Evolutionary conservation across 2,888 invertebrate genomes (phyloP).

Genomic region (Drosophila peninsularis): DNA sequence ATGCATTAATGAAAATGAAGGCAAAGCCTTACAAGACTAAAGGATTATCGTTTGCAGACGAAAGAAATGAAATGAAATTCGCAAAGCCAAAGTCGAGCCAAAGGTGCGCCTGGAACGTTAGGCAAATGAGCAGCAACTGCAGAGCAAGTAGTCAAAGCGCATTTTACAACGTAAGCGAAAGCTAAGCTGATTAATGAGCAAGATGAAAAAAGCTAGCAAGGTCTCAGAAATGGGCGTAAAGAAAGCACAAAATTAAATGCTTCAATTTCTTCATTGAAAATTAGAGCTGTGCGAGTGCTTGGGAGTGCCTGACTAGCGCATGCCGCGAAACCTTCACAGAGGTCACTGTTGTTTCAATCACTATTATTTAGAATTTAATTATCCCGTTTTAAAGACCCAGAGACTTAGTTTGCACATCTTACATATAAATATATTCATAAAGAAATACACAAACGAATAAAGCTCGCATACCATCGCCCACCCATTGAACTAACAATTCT

Average conservation of each 20-base stretch:
- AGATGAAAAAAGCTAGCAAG: constrained; percentile 3
- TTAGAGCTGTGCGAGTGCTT: too few species aligned
- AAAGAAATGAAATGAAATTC: constrained; percentile 53
- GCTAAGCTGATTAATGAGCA: constrained; percentile 41
- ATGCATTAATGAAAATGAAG: constrained; percentile 35
- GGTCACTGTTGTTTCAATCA: neutral
- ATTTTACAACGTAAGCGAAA: constrained; percentile 32
- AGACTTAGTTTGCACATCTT: too few species aligned
- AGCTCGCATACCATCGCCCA: too few species aligned
- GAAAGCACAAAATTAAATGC: neutral
- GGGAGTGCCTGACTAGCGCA: neutral
- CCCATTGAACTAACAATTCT: too few species aligned
- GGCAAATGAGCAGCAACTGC: constrained; percentile 58
- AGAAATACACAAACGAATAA: too few species aligned
- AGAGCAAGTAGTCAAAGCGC: constrained; percentile 57
- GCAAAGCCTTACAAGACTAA: constrained; percentile 38
- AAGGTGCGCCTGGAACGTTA: constrained; percentile 28
- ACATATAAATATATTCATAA: too few species aligned
- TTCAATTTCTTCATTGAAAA: neutral
- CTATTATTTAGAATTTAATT: too few species aligned
- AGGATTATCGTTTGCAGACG: constrained; percentile 35
- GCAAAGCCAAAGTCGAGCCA: constrained; percentile 9
- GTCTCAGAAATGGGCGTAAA: neutral
- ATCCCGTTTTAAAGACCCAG: too few species aligned
- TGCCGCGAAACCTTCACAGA: fast-evolving